Evolutionary conservation across 2,113 vertebrate species (phyloP), one percentile per base, ranked within the genome.

Genomic region (Dicaeum eximium): DNA sequence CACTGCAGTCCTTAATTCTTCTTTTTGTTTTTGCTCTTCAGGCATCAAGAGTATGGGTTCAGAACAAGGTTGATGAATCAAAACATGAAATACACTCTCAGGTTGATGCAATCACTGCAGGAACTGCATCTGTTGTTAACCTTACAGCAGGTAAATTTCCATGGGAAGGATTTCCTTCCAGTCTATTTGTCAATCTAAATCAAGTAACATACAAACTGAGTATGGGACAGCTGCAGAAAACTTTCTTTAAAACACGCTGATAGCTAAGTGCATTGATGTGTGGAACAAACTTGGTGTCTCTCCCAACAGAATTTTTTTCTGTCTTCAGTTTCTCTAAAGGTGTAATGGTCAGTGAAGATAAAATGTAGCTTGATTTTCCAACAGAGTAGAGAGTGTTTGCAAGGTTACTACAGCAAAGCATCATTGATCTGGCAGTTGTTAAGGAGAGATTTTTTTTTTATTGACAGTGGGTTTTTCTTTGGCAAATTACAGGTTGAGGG

Each of bases 11-110:
- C 27, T 95, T 78, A 70, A 93, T 94, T 80, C 7, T 92, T 77
- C 10, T 6, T 90, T 95, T 38, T 93, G n/a, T 96, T 96, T 21
- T 87, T 97, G 42, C 37, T 96, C 93, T 95, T 44, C 92, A 99
- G 99, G 99, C 99, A 17, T 99, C 99, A 69, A 98, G 99, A 95
- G 99, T 99, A 62, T 99, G 99, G 99, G 98, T 99, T 97, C 99
- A 99, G 98, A 99, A 99, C 98, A 99, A 99, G 97, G 99, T 99
- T 83, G 99, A 99, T 82, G 99, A 99, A 97, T 99, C 99, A 87
- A 99, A 99, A 97, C 99, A 99, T 37, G 99, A 99, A 98, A 99
- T 99, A 95, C 99, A 99, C 97, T 99, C 99, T 86, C 99, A 99
- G 96, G 99, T 99, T 13, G 99, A 99, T 92, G 99, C 99, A 83